Evolutionary conservation across 2,888 invertebrate genomes (phyloP), one percentile per base, ranked within the genome.

Genomic region (Eupithecia inturbata): DNA sequence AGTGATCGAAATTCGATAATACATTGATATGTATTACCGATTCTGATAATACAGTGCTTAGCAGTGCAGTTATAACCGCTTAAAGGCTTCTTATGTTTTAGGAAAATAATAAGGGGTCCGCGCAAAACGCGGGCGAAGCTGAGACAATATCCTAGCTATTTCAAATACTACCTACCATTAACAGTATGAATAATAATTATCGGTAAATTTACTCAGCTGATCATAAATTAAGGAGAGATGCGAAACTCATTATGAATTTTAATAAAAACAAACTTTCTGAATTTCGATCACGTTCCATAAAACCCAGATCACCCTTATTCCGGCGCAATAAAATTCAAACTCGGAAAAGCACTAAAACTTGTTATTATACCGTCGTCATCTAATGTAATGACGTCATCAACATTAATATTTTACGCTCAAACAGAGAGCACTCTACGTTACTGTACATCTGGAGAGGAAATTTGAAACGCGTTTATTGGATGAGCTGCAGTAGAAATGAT

Each of bases 361-460:
- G 62, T 41, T 41, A 70, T 70, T 39, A 49, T n/a, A 28, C 69
- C 63, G 71, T 66, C 63, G 71, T 66, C 67, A 67, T 71, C 71
- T 69, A 67, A 64, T 41, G 62, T 72, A 69, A 75, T 75, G 77
- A 77, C 77, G 75, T 75, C 69, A 75, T 75, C 62, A 66, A 49
- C 69, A 69, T 75, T 75, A 69, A 67, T 69, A 69, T 49, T 69
- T 72, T 49, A 72, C 70, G 71, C 66, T 66, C 60, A 67, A 63
- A 49, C 73, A 57, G 60, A 19, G 39, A 49, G 33, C 70, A 63
- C 45, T 70, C 67, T 39, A 14, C 62, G 41, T 19, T 19, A 28
- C 49, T 6, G 16, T 70, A 74, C 77, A 80, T 78, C 77, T 80
- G 77, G 12, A 71, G 39, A 41, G 74, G 76, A 78, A 74, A 77